Evolutionary conservation across 2,113 vertebrate genomes (phyloP), one percentile per base, ranked within the genome.

Genomic region (Anolis sagrei): DNA sequence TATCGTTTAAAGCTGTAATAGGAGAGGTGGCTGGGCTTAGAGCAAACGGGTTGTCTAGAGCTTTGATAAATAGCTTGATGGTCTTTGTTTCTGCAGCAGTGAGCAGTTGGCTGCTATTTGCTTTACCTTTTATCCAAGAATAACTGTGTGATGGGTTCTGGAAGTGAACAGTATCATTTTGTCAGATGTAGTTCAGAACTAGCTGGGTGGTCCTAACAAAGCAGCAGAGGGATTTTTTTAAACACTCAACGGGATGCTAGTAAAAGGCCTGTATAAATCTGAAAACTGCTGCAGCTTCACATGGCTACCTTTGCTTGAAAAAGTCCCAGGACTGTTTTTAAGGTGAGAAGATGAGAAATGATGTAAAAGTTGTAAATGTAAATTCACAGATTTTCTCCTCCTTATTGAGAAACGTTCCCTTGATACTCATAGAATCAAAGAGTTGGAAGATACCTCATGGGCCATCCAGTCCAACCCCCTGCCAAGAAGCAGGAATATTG

Each of bases 91-190:
- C 97, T 97, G 95, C 95, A 96, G 97, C 96, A 91, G 92, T 92
- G 96, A 96, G 96, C 97, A 97, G 98, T 97, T 98, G 98, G 97
- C 98, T 96, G 96, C 97, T 97, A 95, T 98, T 98, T 97, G 97
- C 97, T 98, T 98, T 98, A 97, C 98, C 97, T 97, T 94, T 95
- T 96, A 97, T 98, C 98, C 98, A 98, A 98, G 97, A 98, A 99
- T 98, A 98, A 98, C 98, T 97, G 96, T 95, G 95, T 95, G 96
- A 97, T 95, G 96, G 95, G 95, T 97, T 97, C 96, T 97, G 97
- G 98, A 97, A 97, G 97, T 92, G 93, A 97, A 97, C 96, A 94
- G 96, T 91, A 95, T 96, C 97, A 88, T 97, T 96, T 95, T 98
- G 97, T 98, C 97, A 98, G 96, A 96, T 94, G 95, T 95, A 95